These are phyloP conservation scores for Botia almorhae DNA, from an alignment of 2,797 vertebrate genomes.

Conservation along the genomic window DNA sequence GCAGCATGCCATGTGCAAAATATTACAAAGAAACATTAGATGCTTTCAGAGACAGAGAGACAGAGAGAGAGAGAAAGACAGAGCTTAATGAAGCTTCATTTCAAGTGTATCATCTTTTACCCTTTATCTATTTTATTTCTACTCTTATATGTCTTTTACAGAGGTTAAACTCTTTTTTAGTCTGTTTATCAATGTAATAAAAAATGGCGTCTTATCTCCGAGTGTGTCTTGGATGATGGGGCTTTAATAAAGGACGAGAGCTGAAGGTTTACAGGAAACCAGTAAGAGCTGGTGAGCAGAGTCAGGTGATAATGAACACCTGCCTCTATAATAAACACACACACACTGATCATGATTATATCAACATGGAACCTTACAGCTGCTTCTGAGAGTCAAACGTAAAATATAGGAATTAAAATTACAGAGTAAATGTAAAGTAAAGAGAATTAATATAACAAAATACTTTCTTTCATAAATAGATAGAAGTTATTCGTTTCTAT, in stretches of 20 bases:
- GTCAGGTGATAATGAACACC: constrained; percentile 71
- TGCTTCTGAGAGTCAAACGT: background rate
- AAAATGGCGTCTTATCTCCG: background rate
- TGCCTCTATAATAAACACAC: background rate
- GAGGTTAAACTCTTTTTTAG: background rate
- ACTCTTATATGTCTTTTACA: background rate
- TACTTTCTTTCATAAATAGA: too few species aligned
- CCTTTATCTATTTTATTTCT: background rate
- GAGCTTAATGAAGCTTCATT: background rate
- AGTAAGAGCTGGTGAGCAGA: constrained; percentile 25
- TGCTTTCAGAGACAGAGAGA: constrained; percentile 20
- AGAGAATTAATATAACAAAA: background rate
- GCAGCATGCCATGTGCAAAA: constrained; percentile 64
- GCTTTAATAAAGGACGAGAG: constrained; percentile 59
- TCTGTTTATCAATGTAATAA: constrained; percentile 1
- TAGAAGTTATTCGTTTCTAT: too few species aligned
- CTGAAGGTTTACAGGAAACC: constrained; percentile 9
- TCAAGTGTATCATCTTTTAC: background rate
- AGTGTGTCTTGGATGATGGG: background rate
- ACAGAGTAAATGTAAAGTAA: background rate
- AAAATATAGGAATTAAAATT: background rate
- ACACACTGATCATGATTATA: constrained; percentile 53
- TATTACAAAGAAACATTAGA: constrained; percentile 61
- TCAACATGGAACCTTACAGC: constrained; percentile 67
- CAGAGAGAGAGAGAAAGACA: too few species aligned